These are phyloP conservation scores for Tanytarsus gracilentus DNA, from an alignment of 2,888 invertebrate species.

Conservation along the genomic window DNA sequence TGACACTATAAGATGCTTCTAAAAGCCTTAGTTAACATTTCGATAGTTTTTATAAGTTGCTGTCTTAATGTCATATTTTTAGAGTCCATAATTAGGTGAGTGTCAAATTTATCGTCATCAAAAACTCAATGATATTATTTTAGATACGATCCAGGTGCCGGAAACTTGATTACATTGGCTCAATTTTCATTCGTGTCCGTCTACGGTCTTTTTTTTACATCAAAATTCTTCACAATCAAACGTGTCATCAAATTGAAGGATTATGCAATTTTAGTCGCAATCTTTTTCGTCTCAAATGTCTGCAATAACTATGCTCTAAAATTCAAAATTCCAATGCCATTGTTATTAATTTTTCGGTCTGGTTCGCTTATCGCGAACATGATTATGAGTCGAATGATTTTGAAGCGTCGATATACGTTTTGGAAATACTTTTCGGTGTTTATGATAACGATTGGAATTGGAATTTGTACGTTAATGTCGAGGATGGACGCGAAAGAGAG, in stretches of 20 bases:
- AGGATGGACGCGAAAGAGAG: slow-evolving; percentile 43
- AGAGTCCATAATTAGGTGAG: slow-evolving; percentile 65
- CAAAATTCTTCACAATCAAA: slow-evolving; percentile 71
- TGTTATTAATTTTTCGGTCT: background rate
- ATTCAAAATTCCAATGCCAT: slow-evolving; percentile 84
- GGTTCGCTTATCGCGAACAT: slow-evolving; percentile 95
- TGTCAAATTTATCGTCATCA: background rate
- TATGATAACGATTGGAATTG: slow-evolving; percentile 89
- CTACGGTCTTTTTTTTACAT: slow-evolving; percentile 81
- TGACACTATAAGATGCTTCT: slow-evolving; percentile 39
- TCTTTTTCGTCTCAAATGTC: slow-evolving; percentile 90
- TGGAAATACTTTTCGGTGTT: slow-evolving; percentile 84
- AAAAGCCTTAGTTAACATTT: slow-evolving; percentile 59
- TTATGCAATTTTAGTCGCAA: slow-evolving; percentile 70
- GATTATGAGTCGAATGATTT: slow-evolving; percentile 83
- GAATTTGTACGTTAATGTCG: slow-evolving; percentile 82
- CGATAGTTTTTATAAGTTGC: slow-evolving; percentile 74
- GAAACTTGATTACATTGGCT: slow-evolving; percentile 87
- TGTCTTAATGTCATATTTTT: slow-evolving; percentile 85
- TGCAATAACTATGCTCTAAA: slow-evolving; percentile 92
- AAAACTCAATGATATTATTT: slow-evolving; percentile 33
- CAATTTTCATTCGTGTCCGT: slow-evolving; percentile 87
- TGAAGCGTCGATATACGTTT: slow-evolving; percentile 70
- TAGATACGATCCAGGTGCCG: slow-evolving; percentile 83
- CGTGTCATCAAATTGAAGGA: slow-evolving; percentile 67